These are phyloP conservation scores for Andrena praecox DNA, from an alignment of 2,888 invertebrate species.

Conservation along the genomic window DNA sequence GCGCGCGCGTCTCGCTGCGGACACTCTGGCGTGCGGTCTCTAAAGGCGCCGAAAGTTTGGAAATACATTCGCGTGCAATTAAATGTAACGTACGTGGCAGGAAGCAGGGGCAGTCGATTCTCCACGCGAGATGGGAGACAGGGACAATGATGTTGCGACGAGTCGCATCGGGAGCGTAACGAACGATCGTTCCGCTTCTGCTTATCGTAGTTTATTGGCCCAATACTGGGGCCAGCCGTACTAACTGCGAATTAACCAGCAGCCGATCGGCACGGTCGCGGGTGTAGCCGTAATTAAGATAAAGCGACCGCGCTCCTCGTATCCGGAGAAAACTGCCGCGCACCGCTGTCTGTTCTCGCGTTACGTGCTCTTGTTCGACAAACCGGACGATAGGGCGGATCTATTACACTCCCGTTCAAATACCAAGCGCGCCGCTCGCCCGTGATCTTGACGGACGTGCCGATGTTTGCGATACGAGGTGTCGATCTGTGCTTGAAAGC, in stretches of 20 bases:
- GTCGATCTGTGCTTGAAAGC: no score
- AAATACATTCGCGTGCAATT: not conserved
- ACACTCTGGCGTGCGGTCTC: not conserved
- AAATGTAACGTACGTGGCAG: not conserved
- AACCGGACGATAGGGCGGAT: not conserved
- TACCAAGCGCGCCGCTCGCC: no score
- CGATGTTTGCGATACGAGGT: no score
- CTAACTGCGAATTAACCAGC: slow-evolving; percentile 59
- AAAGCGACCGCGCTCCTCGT: slow-evolving; percentile 52
- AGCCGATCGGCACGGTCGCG: slow-evolving; percentile 40
- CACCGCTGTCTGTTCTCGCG: not conserved
- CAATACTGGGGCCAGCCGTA: slow-evolving; percentile 22
- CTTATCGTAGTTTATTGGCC: slow-evolving; percentile 46
- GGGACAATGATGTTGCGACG: not conserved
- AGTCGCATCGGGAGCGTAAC: not conserved
- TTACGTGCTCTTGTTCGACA: not conserved
- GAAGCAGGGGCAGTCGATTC: not conserved
- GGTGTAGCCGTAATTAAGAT: slow-evolving; percentile 63
- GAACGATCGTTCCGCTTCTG: slow-evolving; percentile 20
- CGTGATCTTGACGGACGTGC: no score
- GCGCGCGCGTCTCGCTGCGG: not conserved
- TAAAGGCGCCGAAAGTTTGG: not conserved
- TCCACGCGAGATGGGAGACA: not conserved
- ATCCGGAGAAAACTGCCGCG: slow-evolving; percentile 24
- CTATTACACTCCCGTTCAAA: not conserved